These are phyloP conservation scores for Clytia hemisphaerica DNA, from an alignment of 30 jellyfish, hydroid and myxozoan species.

Conservation along the genomic window DNA sequence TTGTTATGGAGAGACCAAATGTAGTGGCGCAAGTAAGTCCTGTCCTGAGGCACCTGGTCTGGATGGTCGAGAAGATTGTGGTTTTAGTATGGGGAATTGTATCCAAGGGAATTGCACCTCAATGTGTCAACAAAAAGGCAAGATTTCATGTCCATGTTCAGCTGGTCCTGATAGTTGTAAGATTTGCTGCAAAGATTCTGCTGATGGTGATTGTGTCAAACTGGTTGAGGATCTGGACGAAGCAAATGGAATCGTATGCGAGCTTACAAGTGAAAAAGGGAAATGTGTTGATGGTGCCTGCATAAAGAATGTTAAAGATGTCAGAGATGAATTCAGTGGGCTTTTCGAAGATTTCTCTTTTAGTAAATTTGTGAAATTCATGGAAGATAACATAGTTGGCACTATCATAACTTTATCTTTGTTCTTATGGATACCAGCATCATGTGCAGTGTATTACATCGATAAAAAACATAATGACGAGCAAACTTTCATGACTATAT, in stretches of 20 bases:
- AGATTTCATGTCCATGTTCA: constrained; percentile 44
- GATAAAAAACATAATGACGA: too few species aligned
- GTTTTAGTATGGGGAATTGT: constrained; percentile 53
- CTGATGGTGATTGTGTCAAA: constrained; percentile 8
- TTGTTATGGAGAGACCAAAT: constrained; percentile 67
- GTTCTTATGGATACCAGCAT: constrained; percentile 68
- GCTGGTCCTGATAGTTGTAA: constrained; percentile 62
- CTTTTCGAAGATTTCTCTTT: constrained; percentile 47
- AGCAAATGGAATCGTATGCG: too few species aligned
- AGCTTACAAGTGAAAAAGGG: too few species aligned
- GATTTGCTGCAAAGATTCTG: constrained; percentile 53
- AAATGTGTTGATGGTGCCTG: too few species aligned
- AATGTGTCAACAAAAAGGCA: constrained; percentile 44
- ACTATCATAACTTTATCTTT: constrained; percentile 41
- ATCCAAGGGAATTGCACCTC: constrained; percentile 54
- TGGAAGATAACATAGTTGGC: constrained; percentile 73
- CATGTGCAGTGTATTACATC: constrained; percentile 49
- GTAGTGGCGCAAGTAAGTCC: constrained; percentile 46
- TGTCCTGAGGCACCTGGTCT: constrained; percentile 71
- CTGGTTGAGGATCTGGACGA: too few species aligned
- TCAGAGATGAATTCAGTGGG: constrained; percentile 28
- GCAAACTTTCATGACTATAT: too few species aligned
- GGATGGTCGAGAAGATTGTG: constrained; percentile 33
- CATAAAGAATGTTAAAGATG: constrained; percentile 45
- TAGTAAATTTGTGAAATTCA: constrained; percentile 60